Conservation (phyloP, 2,888 invertebrate species). For the Brassicogethes aeneus region DNA sequence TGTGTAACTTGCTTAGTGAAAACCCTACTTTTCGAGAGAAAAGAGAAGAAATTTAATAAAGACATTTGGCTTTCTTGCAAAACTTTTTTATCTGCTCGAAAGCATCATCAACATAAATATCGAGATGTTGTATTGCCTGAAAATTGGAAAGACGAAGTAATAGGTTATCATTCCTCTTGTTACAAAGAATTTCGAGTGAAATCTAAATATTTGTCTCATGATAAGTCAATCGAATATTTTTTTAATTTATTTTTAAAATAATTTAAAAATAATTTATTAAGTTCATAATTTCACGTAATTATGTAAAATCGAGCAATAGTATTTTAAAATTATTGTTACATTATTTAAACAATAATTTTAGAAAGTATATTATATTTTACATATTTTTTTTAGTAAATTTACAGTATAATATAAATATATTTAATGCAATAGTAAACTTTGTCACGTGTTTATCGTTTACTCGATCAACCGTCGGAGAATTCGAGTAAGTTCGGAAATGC, state of each 20-base stretch:
- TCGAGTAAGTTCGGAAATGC: too few species aligned
- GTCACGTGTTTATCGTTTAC: too few species aligned
- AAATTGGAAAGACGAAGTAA: constrained; percentile 8
- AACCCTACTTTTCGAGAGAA: constrained; percentile 5
- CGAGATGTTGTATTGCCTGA: constrained; percentile 8
- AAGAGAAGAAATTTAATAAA: constrained; percentile 4
- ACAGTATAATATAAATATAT: too few species aligned
- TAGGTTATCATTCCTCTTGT: constrained; percentile 9
- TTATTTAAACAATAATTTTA: constrained; percentile 7
- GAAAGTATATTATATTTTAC: constrained; percentile 7
- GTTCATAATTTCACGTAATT: constrained; percentile 7
- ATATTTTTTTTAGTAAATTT: too few species aligned
- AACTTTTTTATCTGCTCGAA: constrained; percentile 6
- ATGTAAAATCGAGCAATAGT: constrained; percentile 5
- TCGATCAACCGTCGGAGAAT: too few species aligned
- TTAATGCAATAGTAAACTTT: too few species aligned
- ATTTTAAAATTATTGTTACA: constrained; percentile 7
- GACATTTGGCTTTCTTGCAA: constrained; percentile 4
- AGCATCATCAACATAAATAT: constrained; percentile 11
- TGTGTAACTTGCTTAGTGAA: constrained; percentile 2
- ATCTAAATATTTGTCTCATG: constrained; percentile 5
- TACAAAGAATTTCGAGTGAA: constrained; percentile 8
- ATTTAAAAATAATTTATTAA: constrained; percentile 9
- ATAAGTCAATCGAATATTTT: constrained; percentile 2
- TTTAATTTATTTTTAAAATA: constrained; percentile 4